Conservation (phyloP, 2,797 vertebrate species). For the Sebastes trivittatus region DNA sequence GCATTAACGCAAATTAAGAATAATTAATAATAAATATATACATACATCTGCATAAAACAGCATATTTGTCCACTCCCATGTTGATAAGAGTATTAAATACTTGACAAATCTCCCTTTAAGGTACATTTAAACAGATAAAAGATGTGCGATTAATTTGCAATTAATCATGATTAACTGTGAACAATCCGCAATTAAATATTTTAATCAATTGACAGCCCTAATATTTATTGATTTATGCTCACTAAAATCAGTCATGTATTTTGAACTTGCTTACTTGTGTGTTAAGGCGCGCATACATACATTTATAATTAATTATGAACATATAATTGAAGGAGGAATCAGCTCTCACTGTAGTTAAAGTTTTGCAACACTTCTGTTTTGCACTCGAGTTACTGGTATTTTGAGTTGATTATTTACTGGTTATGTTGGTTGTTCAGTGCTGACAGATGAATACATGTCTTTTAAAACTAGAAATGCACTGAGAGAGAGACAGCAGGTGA, state of each 20-base stretch:
- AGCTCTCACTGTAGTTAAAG: neutral
- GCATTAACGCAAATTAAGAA: no score
- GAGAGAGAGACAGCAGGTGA: neutral
- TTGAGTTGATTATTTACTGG: slow-evolving; percentile 15
- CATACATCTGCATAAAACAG: no score
- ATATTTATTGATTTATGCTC: neutral
- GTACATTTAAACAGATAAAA: no score
- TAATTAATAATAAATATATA: no score
- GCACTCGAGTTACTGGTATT: neutral
- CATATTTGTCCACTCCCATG: no score
- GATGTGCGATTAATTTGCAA: no score
- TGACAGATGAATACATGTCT: neutral
- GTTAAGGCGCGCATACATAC: neutral
- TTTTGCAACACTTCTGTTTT: neutral
- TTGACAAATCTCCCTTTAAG: no score
- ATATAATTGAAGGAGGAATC: neutral
- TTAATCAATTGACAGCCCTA: no score
- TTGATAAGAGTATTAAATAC: no score
- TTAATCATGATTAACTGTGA: no score
- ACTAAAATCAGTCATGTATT: neutral
- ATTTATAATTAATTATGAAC: neutral
- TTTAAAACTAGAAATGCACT: neutral
- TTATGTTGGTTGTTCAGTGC: neutral
- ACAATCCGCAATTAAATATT: no score
- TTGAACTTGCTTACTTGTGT: neutral